A percentile compares a stretch with the other conserved stretches of the same genome.
Evolutionary conservation across 2,113 vertebrate genomes (phyloP).

Genomic region (Neogale vison): DNA sequence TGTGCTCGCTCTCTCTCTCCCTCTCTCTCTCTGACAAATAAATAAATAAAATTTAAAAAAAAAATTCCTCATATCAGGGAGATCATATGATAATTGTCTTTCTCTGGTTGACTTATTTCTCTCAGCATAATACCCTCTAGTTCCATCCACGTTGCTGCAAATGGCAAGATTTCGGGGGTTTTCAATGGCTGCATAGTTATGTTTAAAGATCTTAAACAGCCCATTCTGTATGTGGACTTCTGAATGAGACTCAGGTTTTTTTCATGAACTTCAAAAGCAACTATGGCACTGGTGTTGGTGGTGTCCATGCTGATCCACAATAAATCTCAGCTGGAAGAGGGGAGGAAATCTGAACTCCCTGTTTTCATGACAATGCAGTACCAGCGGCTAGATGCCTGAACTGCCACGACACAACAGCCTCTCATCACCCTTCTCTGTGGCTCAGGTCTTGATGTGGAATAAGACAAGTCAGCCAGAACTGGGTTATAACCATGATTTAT

Average conservation of each 20-base stretch:
- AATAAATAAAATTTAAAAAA: too few species aligned
- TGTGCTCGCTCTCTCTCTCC: too few species aligned
- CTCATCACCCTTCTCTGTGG: neutral
- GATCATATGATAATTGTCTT: too few species aligned
- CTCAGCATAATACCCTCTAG: too few species aligned
- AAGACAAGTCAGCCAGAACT: neutral
- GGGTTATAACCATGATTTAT: constrained; percentile 62
- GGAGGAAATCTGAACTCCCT: neutral
- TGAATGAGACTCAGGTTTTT: neutral
- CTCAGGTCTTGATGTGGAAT: neutral
- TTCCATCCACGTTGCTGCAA: too few species aligned
- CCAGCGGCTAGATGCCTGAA: neutral
- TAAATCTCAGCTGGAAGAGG: neutral
- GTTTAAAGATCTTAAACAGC: neutral
- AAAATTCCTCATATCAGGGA: too few species aligned
- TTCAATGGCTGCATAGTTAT: neutral
- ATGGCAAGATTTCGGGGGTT: too few species aligned
- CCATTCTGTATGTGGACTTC: neutral
- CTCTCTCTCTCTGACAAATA: too few species aligned
- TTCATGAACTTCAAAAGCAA: neutral
- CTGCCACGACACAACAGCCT: neutral
- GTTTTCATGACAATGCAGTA: neutral
- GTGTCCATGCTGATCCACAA: neutral
- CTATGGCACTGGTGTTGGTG: neutral
- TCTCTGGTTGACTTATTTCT: too few species aligned